Conservation (phyloP, 2,113 vertebrate genomes). For the Cephalopterus ornatus region DNA sequence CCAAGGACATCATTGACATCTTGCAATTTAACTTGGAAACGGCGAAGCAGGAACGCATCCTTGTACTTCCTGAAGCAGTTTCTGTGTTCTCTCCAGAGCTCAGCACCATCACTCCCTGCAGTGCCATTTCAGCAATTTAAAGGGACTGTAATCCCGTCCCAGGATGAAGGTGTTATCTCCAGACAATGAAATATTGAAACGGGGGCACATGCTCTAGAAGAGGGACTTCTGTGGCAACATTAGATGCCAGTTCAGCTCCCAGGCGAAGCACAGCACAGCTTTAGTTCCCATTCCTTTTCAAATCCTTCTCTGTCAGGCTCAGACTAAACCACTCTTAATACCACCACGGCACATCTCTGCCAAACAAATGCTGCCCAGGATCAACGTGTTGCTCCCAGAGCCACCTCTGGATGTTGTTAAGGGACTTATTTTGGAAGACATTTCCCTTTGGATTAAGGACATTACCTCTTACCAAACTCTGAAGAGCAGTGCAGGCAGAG, state of each 20-base stretch:
- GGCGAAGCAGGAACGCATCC: not conserved
- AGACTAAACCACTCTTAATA: not conserved
- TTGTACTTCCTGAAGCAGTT: not conserved
- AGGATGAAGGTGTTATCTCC: not conserved
- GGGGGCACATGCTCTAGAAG: not conserved
- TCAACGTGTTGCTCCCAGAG: not conserved
- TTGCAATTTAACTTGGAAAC: not conserved
- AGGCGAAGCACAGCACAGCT: not conserved
- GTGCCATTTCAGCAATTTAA: not conserved
- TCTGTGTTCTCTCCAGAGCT: not conserved
- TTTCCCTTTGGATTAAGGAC: not conserved
- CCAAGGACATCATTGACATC: not conserved
- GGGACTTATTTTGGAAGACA: not conserved
- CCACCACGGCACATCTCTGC: not conserved
- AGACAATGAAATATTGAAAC: not conserved
- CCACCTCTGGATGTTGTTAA: not conserved
- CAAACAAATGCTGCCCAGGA: not conserved
- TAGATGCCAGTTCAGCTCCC: not conserved
- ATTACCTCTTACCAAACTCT: not conserved
- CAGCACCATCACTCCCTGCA: not conserved
- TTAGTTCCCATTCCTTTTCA: not conserved
- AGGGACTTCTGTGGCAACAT: not conserved
- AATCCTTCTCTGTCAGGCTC: not conserved
- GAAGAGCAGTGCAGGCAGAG: not conserved
- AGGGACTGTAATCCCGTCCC: not conserved